Percentiles rank a stretch among this genome's conserved stretches.
Conservation (phyloP, 2,888 invertebrate species). For the Gymnosoma rotundatum region DNA sequence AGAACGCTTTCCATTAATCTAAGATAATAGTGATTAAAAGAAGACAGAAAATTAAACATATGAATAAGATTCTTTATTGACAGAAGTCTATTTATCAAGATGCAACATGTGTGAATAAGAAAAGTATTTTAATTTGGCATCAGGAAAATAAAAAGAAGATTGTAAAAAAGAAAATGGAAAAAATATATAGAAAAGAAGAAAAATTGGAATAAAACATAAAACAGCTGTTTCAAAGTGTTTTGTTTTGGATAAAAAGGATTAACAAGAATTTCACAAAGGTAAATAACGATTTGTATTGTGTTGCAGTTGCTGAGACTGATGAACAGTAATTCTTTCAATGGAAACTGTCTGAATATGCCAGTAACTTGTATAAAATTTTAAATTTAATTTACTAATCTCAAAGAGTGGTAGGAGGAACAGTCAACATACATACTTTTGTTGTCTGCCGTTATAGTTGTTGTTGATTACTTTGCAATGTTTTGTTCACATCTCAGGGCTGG, state of each 20-base stretch:
- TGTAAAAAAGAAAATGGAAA: slow-evolving; percentile 50
- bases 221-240: slow-evolving; percentile 55
- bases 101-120: slow-evolving; percentile 68
- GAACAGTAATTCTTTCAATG: neutral
- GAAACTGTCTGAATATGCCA: no score
- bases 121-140: slow-evolving; percentile 19
- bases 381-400: no score
- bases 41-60: neutral
- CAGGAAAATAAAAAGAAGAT: slow-evolving; percentile 36
- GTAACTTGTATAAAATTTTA: no score
- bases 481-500: no score
- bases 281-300: slow-evolving; percentile 3
- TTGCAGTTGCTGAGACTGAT: neutral
- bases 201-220: slow-evolving; percentile 49
- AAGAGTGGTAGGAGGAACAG: no score
- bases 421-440: no score
- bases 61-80: neutral
- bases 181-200: slow-evolving; percentile 42
- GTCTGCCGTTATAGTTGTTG: no score
- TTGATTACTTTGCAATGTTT: no score
- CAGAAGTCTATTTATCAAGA: slow-evolving; percentile 20
- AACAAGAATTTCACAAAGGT: slow-evolving; percentile 26
- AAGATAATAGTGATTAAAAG: neutral
- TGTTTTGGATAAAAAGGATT: slow-evolving; percentile 13
- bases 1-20: neutral